Percentiles rank a stretch among this genome's conserved stretches.
These are phyloP conservation scores for Drosophila affinis DNA, from an alignment of 2,888 invertebrate genomes.

Conservation along the genomic window DNA sequence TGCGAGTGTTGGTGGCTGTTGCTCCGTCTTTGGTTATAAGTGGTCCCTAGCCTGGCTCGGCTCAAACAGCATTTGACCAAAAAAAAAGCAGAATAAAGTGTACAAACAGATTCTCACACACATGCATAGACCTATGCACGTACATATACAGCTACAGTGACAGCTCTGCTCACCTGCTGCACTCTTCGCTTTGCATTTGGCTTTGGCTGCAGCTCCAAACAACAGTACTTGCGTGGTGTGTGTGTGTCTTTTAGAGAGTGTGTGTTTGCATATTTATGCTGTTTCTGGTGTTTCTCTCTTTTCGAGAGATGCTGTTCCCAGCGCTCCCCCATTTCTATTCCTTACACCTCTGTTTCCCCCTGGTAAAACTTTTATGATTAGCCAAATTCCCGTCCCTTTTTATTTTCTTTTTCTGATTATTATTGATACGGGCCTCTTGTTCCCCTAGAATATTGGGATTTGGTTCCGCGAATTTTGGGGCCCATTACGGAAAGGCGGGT, in stretches of 20 bases:
- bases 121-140: constrained; percentile 34
- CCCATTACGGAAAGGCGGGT: constrained; percentile 25
- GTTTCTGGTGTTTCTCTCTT: neutral
- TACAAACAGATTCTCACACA: constrained; percentile 47
- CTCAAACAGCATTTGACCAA: constrained; percentile 56
- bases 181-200: constrained; percentile 64
- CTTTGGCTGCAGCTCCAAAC: constrained; percentile 47
- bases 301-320: neutral
- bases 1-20: constrained; percentile 49
- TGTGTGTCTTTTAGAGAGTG: constrained; percentile 33
- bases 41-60: constrained; percentile 17
- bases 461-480: constrained; percentile 3
- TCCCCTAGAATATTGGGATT: neutral
- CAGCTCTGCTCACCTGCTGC: constrained; percentile 64
- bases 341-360: neutral
- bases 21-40: constrained; percentile 37
- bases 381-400: neutral
- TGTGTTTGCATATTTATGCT: constrained; percentile 28
- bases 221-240: neutral
- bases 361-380: neutral
- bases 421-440: neutral
- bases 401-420: neutral
- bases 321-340: neutral
- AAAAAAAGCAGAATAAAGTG: constrained; percentile 37
- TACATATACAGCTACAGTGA: constrained; percentile 10